Evolutionary conservation across 2,113 vertebrate species (phyloP), one percentile per base, ranked within the genome.

Genomic region (Gracilinanus agilis): DNA sequence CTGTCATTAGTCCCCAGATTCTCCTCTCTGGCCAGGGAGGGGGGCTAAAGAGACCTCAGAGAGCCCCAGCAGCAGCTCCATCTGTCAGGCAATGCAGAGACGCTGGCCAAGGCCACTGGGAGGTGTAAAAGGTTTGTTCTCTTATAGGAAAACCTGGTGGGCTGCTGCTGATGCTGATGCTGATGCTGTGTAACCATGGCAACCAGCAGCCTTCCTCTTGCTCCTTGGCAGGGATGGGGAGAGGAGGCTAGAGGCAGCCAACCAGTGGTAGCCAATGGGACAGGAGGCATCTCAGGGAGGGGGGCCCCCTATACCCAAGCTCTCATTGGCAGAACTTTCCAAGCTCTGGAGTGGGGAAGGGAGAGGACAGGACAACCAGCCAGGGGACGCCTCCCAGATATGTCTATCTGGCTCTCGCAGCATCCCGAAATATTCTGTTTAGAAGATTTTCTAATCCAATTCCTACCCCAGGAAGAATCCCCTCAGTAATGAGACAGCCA

Each of bases 171-270:
- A 75, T 75, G n/a, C 67, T 95, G 67, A 75, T 75, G n/a, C 67
- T 95, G 54, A 96, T 12, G 49, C 49, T 49, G 75, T 89, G 98
- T 97, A 98, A 97, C 98, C 94, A 93, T 98, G 98, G 97, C 97
- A 98, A 99, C 98, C 0, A 0, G 12, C 54, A 54, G 90, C 92
- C 2, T 1, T n/a, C 61, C 6, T n/a, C 61, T 75, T 13, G 29
- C 34, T 75, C 40, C 67, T n/a, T 7, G n/a, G 67, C 67, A 40
- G 67, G n/a, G 67, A 40, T 75, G n/a, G 67, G 67, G 40, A 67
- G 29, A 34, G 21, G 55, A 55, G 16, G 88, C 90, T 54, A 4
- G 90, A 90, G 2, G 83, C 88, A 83, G 21, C 88, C 92, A 55
- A 53, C 95, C 96, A 90, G 95, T 95, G 19, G 44, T 6, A 3